phyloP scores from a whole-genome alignment of 2,888 invertebrate genomes.

The Microctonus aethiopoides region DNA sequence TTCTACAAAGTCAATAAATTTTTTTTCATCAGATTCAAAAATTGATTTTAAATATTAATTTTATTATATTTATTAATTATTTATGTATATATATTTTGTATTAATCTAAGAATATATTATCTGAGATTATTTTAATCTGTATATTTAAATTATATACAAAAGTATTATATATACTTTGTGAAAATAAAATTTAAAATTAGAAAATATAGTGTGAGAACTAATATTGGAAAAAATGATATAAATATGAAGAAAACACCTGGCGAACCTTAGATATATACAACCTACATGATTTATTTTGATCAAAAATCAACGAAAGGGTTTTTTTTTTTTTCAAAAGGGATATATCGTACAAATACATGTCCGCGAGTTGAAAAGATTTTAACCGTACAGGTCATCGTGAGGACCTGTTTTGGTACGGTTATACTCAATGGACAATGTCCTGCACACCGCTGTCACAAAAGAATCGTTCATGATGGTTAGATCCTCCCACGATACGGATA shows the following conservation, averaged over 20 bases:
- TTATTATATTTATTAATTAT: too few species aligned
- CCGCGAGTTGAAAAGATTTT: conserved; percentile 16
- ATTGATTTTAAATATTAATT: too few species aligned
- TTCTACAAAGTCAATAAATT: too few species aligned
- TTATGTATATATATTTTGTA: too few species aligned
- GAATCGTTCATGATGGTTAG: conserved; percentile 59
- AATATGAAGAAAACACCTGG: conserved; percentile 45
- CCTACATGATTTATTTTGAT: conserved; percentile 65
- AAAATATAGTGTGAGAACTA: too few species aligned
- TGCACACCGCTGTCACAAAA: conserved; percentile 60
- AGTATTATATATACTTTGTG: too few species aligned
- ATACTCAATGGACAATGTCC: conserved; percentile 66
- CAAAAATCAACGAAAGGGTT: conserved; percentile 64
- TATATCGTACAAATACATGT: conserved; percentile 7
- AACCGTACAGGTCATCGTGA: conserved; percentile 63
- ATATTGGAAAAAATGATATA: conserved; percentile 29
- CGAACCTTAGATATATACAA: conserved; percentile 56
- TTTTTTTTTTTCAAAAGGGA: conserved; percentile 45
- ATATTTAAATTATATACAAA: too few species aligned
- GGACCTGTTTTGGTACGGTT: conserved; percentile 46
- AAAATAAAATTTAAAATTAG: too few species aligned
- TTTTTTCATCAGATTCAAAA: too few species aligned
- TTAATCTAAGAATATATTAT: too few species aligned
- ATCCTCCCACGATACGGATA: conserved; percentile 71
- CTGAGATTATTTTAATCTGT: too few species aligned